Conservation (phyloP, 2,797 vertebrate genomes). For the Acanthornis magna region DNA sequence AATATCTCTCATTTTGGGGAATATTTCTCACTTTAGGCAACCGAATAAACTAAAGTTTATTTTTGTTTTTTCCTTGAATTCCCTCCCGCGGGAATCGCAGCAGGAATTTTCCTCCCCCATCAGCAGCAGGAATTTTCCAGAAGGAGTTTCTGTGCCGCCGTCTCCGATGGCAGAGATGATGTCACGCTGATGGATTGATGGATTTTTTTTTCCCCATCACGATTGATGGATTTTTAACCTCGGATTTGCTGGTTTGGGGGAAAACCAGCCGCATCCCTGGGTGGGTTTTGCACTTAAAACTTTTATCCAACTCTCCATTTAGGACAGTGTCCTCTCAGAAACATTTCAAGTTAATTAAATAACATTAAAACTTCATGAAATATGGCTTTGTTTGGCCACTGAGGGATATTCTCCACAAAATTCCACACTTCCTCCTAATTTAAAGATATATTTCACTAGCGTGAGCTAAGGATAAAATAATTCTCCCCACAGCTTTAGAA, state of each 20-base stretch:
- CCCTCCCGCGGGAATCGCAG: background rate
- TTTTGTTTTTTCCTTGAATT: background rate
- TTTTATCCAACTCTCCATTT: background rate
- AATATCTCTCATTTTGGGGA: background rate
- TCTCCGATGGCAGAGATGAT: background rate
- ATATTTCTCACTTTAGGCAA: background rate
- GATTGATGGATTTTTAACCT: background rate
- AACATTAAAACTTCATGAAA: background rate
- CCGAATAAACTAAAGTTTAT: background rate
- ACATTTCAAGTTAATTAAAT: background rate
- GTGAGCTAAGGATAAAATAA: background rate
- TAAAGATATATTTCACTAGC: background rate
- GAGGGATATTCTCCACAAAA: background rate
- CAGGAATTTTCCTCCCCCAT: background rate
- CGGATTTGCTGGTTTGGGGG: background rate
- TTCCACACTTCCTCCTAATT: background rate
- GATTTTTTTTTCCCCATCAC: background rate
- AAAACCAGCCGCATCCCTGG: rapidly evolving
- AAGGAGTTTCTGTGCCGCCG: background rate
- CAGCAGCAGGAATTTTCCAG: background rate
- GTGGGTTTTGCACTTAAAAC: background rate
- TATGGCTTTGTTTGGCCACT: rapidly evolving
- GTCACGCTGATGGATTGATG: background rate
- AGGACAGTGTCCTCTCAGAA: background rate
- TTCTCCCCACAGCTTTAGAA: background rate